Base-by-base conservation (phyloP, 2,113 vertebrate genomes). In the Pogona vitticeps region DNA sequence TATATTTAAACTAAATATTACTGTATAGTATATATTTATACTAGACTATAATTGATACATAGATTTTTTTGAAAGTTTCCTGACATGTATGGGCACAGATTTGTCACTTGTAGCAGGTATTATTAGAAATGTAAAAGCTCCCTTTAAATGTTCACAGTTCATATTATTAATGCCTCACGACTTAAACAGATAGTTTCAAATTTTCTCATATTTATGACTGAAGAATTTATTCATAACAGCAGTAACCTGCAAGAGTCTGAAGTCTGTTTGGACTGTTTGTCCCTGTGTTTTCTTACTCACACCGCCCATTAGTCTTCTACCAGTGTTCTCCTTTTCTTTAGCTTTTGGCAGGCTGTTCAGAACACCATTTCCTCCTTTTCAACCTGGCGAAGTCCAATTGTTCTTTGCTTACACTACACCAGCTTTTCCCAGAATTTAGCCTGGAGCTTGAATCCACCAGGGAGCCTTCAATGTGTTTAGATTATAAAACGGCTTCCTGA, bases 281-380 rank as follows among this genome's bases (percentile, higher is more conserved):
- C 91, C 92, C 90, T 91, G 92, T 58, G 81, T 83, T 91, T 87
- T 88, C 12, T 91, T 91, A 86, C 92, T 94, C 88, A 88, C 63
- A 90, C 83, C 87, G 46, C 5, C 86, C 90, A 84, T 90, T 93
- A 72, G 75, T 83, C 90, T 95, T 94, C 87, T 9, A 94, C 89
- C 88, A 93, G 86, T 91, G 91, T 93, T 95, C 92, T 78, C 81
- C 94, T 95, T 95, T 89, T 84, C 93, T 93, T 92, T 86, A 88
- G 88, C 89, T 80, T 93, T 95, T 97, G 96, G 96, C 95, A 96
- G 89, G 92, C 91, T 87, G 40, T 88, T 94, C 91, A 82, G 94
- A 96, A 94, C 93, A 92, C 88, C 94, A 93, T 95, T 97, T 97
- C 96, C 96, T 97, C 94, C 96, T 97, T 96, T 96, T 96, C 95